Evolutionary conservation across 2,888 invertebrate species (phyloP).

Genomic region (Sicus ferrugineus): DNA sequence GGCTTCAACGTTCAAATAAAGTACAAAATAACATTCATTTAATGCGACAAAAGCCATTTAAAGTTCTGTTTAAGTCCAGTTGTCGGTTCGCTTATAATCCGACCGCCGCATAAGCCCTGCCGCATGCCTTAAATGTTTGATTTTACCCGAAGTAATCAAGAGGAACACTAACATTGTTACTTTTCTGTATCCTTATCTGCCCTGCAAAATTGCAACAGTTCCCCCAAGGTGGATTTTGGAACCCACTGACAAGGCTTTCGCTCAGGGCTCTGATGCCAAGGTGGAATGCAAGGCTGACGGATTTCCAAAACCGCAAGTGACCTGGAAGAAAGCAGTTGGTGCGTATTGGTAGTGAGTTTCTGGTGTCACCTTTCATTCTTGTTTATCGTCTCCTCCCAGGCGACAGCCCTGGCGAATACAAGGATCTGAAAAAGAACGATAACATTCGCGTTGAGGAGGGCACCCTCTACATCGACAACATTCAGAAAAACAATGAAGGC

Average conservation of each 20-base stretch:
- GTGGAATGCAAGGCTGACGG: constrained; percentile 97
- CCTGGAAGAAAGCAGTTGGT: constrained; percentile 97
- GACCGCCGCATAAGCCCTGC: constrained; percentile 31
- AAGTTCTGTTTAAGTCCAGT: constrained; percentile 37
- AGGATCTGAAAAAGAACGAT: constrained; percentile 89
- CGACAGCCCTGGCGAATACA: constrained; percentile 90
- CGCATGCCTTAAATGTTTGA: constrained; percentile 52
- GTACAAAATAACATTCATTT: too few relatives aligned
- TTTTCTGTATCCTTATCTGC: constrained; percentile 36
- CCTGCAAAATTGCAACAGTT: constrained; percentile 68
- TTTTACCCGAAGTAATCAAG: not conserved
- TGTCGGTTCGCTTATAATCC: constrained; percentile 55
- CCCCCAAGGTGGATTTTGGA: constrained; percentile 96
- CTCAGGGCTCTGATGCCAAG: constrained; percentile 91
- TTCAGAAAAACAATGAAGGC: constrained; percentile 92
- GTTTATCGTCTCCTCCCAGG: constrained; percentile 67
- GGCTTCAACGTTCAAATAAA: too few relatives aligned
- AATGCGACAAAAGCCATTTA: constrained; percentile 42
- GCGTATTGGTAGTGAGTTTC: constrained; percentile 48
- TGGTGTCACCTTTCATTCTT: not conserved
- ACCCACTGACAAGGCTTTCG: constrained; percentile 94
- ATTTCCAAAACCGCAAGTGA: constrained; percentile 91
- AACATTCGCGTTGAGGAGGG: constrained; percentile 95
- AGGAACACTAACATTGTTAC: constrained; percentile 49
- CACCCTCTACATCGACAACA: constrained; percentile 86